Evolutionary conservation across 2,797 vertebrate genomes (phyloP).

Genomic region (Carapus acus): DNA sequence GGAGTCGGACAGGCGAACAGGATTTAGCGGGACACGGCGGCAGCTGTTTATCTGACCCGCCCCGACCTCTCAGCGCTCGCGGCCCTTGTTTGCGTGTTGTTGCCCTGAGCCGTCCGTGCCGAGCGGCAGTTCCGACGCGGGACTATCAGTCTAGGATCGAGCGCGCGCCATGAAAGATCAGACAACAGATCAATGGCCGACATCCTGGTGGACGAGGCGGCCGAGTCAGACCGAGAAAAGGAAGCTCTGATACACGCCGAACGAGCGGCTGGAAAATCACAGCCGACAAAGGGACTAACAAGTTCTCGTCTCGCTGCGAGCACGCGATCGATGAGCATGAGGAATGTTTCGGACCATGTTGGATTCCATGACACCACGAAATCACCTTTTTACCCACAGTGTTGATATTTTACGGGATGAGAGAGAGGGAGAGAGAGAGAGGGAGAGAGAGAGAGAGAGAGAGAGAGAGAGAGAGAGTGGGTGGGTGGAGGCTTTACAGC

Average conservation of each 20-base stretch:
- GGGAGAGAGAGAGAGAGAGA: too few species aligned
- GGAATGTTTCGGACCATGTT: slow-evolving; percentile 24
- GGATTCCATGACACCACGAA: too few species aligned
- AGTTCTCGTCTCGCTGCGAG: slow-evolving; percentile 29
- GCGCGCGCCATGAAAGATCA: slow-evolving; percentile 66
- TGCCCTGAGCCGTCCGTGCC: slow-evolving; percentile 6
- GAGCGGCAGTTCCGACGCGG: slow-evolving; percentile 46
- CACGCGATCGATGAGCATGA: slow-evolving; percentile 38
- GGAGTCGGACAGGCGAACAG: too few species aligned
- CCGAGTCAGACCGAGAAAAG: slow-evolving; percentile 66
- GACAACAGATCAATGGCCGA: slow-evolving; percentile 69
- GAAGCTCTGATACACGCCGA: slow-evolving; percentile 53
- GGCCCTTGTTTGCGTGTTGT: slow-evolving; percentile 21
- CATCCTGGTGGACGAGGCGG: slow-evolving; percentile 68
- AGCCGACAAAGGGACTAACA: slow-evolving; percentile 42
- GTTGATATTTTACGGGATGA: too few species aligned
- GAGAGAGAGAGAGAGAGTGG: too few species aligned
- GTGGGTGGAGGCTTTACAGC: too few species aligned
- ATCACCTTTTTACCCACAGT: too few species aligned
- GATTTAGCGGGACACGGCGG: too few species aligned
- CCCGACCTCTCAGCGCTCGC: slow-evolving; percentile 5
- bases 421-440: too few species aligned
- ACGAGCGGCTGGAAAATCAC: slow-evolving; percentile 45
- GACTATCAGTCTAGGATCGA: slow-evolving; percentile 64
- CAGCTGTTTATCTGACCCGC: slow-evolving; percentile 23